A percentile compares a stretch with the other conserved stretches of the same genome.
phyloP scores from a whole-genome alignment of 2,888 invertebrate species.

The Augochlorella aurata region DNA sequence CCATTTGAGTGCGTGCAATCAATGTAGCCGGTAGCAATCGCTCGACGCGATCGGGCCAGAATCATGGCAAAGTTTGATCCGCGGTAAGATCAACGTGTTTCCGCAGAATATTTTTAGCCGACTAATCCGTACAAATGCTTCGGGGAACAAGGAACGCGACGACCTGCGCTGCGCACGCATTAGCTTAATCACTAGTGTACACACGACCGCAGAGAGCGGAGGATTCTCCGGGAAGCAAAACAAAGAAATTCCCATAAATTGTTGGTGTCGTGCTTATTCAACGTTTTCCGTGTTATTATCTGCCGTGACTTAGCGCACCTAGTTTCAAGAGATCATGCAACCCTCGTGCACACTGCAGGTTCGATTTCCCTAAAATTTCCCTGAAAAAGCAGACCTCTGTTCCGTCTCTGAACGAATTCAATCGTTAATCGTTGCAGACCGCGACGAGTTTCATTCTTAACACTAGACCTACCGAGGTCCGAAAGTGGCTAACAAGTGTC shows the following conservation, averaged over 20 bases:
- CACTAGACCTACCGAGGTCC: too few species aligned
- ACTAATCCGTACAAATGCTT: background rate
- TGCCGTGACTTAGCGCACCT: background rate
- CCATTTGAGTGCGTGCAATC: slow-evolving; percentile 30
- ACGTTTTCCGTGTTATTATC: background rate
- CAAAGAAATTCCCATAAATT: background rate
- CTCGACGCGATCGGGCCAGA: background rate
- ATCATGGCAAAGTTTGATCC: background rate
- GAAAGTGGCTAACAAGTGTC: too few species aligned
- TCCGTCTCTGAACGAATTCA: too few species aligned
- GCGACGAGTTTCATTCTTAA: too few species aligned
- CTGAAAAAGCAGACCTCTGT: too few species aligned
- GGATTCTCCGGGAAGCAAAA: background rate
- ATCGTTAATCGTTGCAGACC: too few species aligned
- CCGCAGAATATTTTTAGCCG: background rate
- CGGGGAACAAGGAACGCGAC: background rate
- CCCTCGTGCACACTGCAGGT: background rate
- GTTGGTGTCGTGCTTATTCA: background rate
- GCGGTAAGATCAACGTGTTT: background rate
- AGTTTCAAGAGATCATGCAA: background rate
- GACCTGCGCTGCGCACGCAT: background rate
- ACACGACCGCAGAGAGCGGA: background rate
- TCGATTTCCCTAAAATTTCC: background rate
- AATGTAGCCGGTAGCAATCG: background rate
- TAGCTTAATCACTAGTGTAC: background rate